Evolutionary conservation across 2,113 vertebrate genomes (phyloP).

Genomic region (Labrus mixtus): DNA sequence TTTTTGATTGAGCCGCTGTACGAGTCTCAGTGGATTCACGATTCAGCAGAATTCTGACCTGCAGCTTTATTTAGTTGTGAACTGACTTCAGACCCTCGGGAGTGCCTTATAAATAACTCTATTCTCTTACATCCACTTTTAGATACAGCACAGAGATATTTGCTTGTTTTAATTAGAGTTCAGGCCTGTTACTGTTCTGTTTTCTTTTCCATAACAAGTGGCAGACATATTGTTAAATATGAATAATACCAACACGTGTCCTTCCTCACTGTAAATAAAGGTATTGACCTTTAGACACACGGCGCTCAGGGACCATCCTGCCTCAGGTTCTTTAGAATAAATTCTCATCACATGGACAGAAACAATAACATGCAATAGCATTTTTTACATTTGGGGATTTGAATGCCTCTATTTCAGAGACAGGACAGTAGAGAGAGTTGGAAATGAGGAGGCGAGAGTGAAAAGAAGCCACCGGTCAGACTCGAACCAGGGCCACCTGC

Average conservation of each 20-base stretch:
- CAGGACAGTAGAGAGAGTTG: too few species aligned
- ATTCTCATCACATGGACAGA: too few species aligned
- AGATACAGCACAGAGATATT: conserved; percentile 33
- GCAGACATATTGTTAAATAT: background rate
- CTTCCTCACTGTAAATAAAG: background rate
- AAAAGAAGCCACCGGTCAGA: too few species aligned
- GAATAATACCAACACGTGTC: background rate
- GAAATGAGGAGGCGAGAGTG: too few species aligned
- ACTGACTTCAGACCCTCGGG: conserved; percentile 42
- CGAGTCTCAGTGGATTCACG: conserved; percentile 46
- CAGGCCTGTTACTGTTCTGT: conserved; percentile 4
- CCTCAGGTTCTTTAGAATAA: too few species aligned
- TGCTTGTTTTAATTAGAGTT: conserved; percentile 44
- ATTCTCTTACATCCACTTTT: conserved; percentile 41
- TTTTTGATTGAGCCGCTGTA: conserved; percentile 44
- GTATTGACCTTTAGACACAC: background rate
- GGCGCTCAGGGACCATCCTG: too few species aligned
- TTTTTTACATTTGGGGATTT: too few species aligned
- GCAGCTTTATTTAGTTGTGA: conserved; percentile 63
- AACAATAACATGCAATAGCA: too few species aligned
- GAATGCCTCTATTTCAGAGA: too few species aligned
- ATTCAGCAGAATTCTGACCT: conserved; percentile 46
- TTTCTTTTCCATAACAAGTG: background rate
- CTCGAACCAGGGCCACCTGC: too few species aligned
- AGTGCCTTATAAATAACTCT: conserved; percentile 57